Evolutionary conservation across 2,888 invertebrate genomes (phyloP).

Genomic region (Acleris cristana): DNA sequence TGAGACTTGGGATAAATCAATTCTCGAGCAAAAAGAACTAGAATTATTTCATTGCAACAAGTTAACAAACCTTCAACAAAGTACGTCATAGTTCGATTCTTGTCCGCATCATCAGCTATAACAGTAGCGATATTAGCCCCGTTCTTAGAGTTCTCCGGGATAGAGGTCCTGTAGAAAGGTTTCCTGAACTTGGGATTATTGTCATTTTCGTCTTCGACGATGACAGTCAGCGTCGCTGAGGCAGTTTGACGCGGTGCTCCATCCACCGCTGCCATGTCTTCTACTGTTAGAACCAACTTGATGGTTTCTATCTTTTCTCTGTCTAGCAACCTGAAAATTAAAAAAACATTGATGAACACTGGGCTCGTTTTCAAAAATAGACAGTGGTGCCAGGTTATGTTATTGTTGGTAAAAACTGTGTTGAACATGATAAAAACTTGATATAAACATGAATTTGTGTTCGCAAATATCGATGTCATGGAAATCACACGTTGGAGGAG

Average conservation of each 20-base stretch:
- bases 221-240: constrained; percentile 88
- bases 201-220: constrained; percentile 94
- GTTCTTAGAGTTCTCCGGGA: constrained; percentile 94
- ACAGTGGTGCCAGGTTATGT: no score
- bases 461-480: no score
- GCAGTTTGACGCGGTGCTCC: constrained; percentile 88
- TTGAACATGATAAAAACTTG: no score
- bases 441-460: no score
- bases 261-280: constrained; percentile 92
- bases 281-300: constrained; percentile 89
- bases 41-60: not conserved
- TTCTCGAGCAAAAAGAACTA: no score
- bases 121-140: constrained; percentile 91
- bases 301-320: constrained; percentile 92
- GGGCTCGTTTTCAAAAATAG: no score
- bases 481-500: no score
- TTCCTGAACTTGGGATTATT: constrained; percentile 93
- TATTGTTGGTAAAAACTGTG: no score
- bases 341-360: not conserved
- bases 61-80: constrained; percentile 85
- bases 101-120: constrained; percentile 93
- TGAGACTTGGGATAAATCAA: no score
- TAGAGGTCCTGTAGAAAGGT: constrained; percentile 90
- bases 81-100: constrained; percentile 92
- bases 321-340: constrained; percentile 86